Evolutionary conservation across 2,113 vertebrate species (phyloP).

Genomic region (Psittacula cyanocephala): DNA sequence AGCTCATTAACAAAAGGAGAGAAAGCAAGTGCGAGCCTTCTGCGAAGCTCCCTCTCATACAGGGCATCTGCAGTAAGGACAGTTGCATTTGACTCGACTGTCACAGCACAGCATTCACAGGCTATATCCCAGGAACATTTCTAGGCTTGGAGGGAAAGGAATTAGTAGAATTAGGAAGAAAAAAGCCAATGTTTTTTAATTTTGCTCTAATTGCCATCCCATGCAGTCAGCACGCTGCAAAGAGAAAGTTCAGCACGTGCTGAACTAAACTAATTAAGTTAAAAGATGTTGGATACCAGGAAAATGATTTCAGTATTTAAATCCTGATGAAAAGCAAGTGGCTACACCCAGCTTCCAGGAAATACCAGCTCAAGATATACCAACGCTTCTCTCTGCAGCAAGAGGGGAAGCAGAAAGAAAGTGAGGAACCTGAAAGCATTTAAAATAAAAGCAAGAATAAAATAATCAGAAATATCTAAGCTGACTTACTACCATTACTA

Average conservation of each 20-base stretch:
- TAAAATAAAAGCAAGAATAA: fast-evolving
- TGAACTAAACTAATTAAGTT: neutral
- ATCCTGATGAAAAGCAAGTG: neutral
- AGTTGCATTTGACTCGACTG: neutral
- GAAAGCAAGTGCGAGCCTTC: neutral
- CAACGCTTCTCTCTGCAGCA: fast-evolving
- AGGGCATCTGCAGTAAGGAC: neutral
- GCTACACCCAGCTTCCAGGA: neutral
- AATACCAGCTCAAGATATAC: neutral
- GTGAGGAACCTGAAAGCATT: neutral
- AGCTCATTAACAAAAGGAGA: neutral
- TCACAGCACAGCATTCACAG: neutral
- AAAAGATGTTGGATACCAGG: fast-evolving
- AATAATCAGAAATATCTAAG: neutral
- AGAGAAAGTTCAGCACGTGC: neutral
- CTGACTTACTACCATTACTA: neutral
- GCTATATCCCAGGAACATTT: neutral
- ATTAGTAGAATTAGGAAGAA: neutral
- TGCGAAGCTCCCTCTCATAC: neutral
- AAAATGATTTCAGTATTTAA: neutral
- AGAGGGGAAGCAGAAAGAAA: neutral
- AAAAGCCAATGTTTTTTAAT: fast-evolving
- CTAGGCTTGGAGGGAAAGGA: neutral
- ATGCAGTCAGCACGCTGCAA: fast-evolving
- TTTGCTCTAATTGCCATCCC: neutral